Evolutionary conservation across 1,140 invertebrate genomes (phyloP), one percentile per base, ranked within the genome.

Genomic region (Parasteatoda tepidariorum): DNA sequence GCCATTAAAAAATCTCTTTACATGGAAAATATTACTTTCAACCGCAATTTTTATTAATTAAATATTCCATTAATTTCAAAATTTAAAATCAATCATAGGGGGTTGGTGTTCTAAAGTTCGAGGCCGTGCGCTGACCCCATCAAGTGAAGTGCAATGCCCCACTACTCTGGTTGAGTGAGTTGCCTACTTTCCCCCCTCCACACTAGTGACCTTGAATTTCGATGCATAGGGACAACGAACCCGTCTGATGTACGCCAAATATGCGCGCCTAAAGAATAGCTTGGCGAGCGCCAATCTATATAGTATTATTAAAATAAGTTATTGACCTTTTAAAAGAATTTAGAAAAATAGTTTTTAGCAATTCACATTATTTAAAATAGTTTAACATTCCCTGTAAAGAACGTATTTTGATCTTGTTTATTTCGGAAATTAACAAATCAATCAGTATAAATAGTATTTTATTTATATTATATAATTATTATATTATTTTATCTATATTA

Each of bases 181-280:
- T 31, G 76, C 76, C 76, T 79, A 79, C 76, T 79, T 79, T 79
- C 64, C 76, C 64, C 76, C 76, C 66, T 57, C 48, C 26, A 68
- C 76, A 68, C 76, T 78, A 79, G 76, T 79, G 76, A 79, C 76
- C 76, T 79, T 79, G 76, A 79, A 79, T 79, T 68, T 54, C 48
- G 62, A 48, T 3, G 24, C 2, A 15, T 4, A 24, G 31, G 57
- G 31, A 68, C 57, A 61, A 24, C 33, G 57, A 62, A 75, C 57
- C 73, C 73, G 5, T 15, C 6, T 59, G 57, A 26, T 22, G 57
- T n/a, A 5, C 73, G 73, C 73, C 73, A 75, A 75, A 61, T 66
- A 78, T 64, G 59, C 24, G 15, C 30, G 28, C 22, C 48, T 9
- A 15, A 7, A 59, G 57, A 59, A 57, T 15, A 24, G 18, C 9